A percentile compares a stretch with the other conserved stretches of the same genome.
Evolutionary conservation across 2,888 invertebrate species (phyloP).

Genomic region (Stenodema calcarata): DNA sequence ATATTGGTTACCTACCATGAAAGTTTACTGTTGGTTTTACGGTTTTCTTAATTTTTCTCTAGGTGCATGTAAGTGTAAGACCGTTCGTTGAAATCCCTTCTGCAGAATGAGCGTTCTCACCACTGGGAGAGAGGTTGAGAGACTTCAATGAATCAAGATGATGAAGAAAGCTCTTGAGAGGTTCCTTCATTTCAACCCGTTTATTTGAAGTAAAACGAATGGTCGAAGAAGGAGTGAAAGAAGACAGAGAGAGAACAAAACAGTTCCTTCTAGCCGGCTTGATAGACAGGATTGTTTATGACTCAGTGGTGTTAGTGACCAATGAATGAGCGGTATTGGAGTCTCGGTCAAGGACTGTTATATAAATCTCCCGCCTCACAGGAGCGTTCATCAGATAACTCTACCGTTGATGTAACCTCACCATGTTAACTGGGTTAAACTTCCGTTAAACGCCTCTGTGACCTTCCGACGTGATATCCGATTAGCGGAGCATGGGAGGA

Average conservation of each 20-base stretch:
- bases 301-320: background rate
- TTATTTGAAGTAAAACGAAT: background rate
- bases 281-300: background rate
- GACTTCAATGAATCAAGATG: background rate
- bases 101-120: too few relatives aligned
- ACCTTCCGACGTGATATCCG: background rate
- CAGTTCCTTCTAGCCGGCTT: background rate
- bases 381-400: background rate
- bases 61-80: too few relatives aligned
- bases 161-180: background rate
- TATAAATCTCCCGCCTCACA: background rate
- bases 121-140: background rate
- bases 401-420: background rate
- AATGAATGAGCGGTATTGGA: constrained; percentile 6
- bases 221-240: background rate
- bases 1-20: too few relatives aligned
- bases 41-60: too few relatives aligned
- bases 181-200: background rate
- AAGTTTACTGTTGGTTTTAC: too few relatives aligned
- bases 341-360: constrained; percentile 23
- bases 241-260: background rate
- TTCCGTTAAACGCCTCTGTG: background rate
- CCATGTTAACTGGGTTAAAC: background rate
- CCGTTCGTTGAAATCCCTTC: background rate
- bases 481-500: background rate